Base-by-base conservation (phyloP, 2,113 vertebrate genomes). In the Strigops habroptila region DNA sequence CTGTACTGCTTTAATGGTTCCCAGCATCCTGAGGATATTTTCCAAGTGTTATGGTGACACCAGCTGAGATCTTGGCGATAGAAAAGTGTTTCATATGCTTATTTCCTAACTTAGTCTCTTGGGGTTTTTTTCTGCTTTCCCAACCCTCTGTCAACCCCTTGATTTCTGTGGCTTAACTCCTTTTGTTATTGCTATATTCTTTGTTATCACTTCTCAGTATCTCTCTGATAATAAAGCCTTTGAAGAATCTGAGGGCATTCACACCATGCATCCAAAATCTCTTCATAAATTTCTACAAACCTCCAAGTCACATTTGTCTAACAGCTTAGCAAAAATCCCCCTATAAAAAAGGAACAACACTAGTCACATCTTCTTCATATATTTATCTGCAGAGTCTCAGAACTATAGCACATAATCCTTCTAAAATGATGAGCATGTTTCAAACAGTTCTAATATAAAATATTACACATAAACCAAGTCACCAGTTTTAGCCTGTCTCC, bases 21-120 rank as follows among this genome's bases (percentile, higher is more conserved):
- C 91, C 46, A 22, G 75, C 64, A 94, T 91, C 75, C 86, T 79
- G 43, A 94, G 91, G 51, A 77, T 89, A 93, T 94, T 91, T 93
- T 93, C 90, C 67, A 96, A 93, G 88, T 75, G 64, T 75, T 95
- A 91, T 48, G 84, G 89, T 96, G 89, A 90, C 94, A 95, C 79
- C 85, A 92, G 91, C 91, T 71, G 95, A 95, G 71, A 90, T 71
- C 70, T 86, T 94, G 71, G 75, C 85, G 94, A 91, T 3, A 65
- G 75, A 90, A 96, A 91, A 94, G 60, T 93, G 33, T 87, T 94
- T 93, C 25, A 37, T 73, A 60, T 53, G 63, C n/a, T 93, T 95
- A 94, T 90, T 91, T 88, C 55, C 83, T 55, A 94, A 89, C 80
- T 92, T 94, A 82, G 65, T 74, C 67, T 78, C 64, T 60, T 53